A percentile compares a stretch with the other conserved stretches of the same genome.
phyloP scores from a whole-genome alignment of 2,113 vertebrate genomes.

The Vombatus ursinus region DNA sequence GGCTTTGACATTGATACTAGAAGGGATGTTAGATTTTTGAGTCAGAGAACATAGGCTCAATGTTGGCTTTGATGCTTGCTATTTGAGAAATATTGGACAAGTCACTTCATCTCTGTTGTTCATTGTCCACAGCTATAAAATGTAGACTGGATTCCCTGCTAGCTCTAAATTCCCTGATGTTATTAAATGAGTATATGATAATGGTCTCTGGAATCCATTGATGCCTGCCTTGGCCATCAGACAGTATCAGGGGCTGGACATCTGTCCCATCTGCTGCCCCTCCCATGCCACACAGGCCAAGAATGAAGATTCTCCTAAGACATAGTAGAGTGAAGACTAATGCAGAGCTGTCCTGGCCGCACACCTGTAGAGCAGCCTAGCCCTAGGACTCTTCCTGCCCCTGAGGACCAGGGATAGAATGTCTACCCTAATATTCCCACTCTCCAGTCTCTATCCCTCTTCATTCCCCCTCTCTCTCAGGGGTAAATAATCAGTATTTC shows the following conservation, averaged over 20 bases:
- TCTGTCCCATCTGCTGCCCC: no score
- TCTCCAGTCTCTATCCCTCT: no score
- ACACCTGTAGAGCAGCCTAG: no score
- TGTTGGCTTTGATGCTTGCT: background rate
- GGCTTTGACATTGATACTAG: background rate
- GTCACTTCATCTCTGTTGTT: background rate
- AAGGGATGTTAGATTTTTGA: background rate
- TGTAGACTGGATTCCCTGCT: background rate
- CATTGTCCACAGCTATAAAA: background rate
- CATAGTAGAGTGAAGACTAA: no score
- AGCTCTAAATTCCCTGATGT: background rate
- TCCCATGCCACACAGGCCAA: no score
- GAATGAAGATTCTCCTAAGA: no score
- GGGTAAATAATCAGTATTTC: no score
- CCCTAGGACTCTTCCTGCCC: no score
- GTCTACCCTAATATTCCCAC: no score
- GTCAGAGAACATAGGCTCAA: background rate
- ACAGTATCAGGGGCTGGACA: background rate
- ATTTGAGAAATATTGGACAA: background rate
- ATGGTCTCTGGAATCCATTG: background rate
- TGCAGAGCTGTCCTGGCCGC: no score
- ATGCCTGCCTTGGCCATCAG: background rate
- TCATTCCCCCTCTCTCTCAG: no score
- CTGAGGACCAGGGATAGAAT: no score
- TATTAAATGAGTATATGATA: background rate